These are phyloP conservation scores for Ectropis crepuscularia DNA, from an alignment of 2,888 invertebrate genomes.

Conservation along the genomic window DNA sequence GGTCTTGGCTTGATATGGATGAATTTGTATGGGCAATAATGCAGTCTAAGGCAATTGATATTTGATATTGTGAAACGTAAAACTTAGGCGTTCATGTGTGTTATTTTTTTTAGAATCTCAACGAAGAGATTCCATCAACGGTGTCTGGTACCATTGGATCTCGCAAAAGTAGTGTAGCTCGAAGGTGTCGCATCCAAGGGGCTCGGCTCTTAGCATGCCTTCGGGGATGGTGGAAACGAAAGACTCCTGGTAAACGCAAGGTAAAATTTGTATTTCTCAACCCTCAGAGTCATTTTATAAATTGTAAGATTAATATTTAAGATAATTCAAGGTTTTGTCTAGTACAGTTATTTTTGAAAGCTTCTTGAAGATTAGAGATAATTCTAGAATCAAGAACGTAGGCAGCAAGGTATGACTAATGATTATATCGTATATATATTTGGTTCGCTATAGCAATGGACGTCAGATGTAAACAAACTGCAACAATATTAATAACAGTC, in stretches of 20 bases:
- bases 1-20: too few relatives aligned
- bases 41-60: too few relatives aligned
- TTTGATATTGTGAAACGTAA: too few relatives aligned
- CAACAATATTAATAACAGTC: conserved; percentile 15
- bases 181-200: conserved; percentile 69
- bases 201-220: conserved; percentile 67
- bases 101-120: conserved; percentile 38
- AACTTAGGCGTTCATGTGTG: too few relatives aligned
- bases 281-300: too few relatives aligned
- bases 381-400: conserved; percentile 12
- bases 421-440: conserved; percentile 1
- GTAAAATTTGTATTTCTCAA: conserved; percentile 41
- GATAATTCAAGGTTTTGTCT: not conserved
- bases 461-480: conserved; percentile 18
- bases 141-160: conserved; percentile 54
- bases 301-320: too few relatives aligned
- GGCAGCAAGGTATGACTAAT: conserved; percentile 13
- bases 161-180: conserved; percentile 63
- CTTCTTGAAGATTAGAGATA: not conserved
- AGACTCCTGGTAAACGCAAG: conserved; percentile 61
- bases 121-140: conserved; percentile 53
- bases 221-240: conserved; percentile 73
- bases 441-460: conserved; percentile 6
- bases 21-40: too few relatives aligned
- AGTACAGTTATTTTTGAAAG: not conserved